A percentile compares a stretch with the other conserved stretches of the same genome.
phyloP scores from a whole-genome alignment of 1,140 invertebrate genomes.

The Saccostrea glomerata region DNA sequence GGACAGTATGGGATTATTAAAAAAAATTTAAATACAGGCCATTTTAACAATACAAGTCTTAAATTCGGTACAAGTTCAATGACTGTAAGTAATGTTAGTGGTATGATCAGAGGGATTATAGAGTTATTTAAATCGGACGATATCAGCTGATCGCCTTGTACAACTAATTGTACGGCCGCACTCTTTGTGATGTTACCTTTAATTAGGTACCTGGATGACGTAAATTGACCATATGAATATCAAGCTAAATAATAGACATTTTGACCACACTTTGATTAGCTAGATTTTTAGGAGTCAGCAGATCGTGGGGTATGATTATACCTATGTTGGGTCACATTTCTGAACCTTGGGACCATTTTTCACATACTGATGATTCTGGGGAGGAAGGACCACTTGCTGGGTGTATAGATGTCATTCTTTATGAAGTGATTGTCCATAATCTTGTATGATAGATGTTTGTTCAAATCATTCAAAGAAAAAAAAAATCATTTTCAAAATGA shows the following conservation, averaged over 20 bases:
- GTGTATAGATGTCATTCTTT: no score
- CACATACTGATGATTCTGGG: not conserved
- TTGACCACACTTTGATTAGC: not conserved
- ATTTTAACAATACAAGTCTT: not conserved
- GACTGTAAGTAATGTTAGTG: constrained; percentile 19
- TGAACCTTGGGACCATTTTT: not conserved
- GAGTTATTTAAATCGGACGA: not conserved
- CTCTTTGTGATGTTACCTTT: not conserved
- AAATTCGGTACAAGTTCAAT: not conserved
- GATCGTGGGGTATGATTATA: not conserved
- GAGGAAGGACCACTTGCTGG: not conserved
- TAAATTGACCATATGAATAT: not conserved
- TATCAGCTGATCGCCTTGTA: constrained; percentile 1
- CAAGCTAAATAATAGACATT: not conserved
- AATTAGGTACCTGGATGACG: not conserved
- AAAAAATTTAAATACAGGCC: not conserved
- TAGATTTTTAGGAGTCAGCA: constrained; percentile 1
- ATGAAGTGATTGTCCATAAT: no score
- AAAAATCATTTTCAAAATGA: no score
- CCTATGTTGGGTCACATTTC: not conserved
- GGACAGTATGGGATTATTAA: not conserved
- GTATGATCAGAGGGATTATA: not conserved
- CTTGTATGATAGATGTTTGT: no score
- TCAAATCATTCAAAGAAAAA: no score
- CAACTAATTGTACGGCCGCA: not conserved